Percentiles rank a stretch among this genome's conserved stretches.
Evolutionary conservation across 2,113 vertebrate genomes (phyloP).

Genomic region (Cheirogaleus medius): DNA sequence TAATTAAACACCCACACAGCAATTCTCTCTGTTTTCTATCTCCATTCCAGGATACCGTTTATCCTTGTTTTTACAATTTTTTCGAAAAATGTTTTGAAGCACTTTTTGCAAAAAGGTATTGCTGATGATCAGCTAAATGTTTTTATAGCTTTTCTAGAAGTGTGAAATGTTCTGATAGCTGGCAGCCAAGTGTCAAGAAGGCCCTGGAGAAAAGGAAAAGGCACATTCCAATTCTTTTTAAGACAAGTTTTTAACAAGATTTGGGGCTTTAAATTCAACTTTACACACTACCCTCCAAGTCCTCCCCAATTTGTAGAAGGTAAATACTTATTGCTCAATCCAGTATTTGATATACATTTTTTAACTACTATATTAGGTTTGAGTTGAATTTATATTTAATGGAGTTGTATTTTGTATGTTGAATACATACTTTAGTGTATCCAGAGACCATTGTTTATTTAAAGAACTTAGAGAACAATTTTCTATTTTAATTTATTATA

Average conservation of each 20-base stretch:
- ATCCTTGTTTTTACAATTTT: background rate
- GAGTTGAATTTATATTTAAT: background rate
- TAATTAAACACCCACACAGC: background rate
- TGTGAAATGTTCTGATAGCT: background rate
- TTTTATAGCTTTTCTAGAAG: constrained; percentile 18
- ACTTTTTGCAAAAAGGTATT: background rate
- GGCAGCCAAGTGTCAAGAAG: background rate
- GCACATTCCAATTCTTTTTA: background rate
- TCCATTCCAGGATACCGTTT: background rate
- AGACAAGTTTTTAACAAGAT: background rate
- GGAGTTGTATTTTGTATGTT: background rate
- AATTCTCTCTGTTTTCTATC: background rate
- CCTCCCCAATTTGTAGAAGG: background rate
- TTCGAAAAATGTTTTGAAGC: background rate
- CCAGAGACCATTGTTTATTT: background rate
- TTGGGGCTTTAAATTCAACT: constrained; percentile 16
- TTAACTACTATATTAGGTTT: background rate
- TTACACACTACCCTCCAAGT: background rate
- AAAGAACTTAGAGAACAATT: background rate
- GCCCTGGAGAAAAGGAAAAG: background rate
- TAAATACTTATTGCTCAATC: background rate
- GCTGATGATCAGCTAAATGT: background rate
- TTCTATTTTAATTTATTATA: constrained; percentile 2
- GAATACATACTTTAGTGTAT: background rate
- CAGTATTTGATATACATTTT: background rate